Conservation (phyloP, 2,113 vertebrate genomes). For the Paradisaea rubra region DNA sequence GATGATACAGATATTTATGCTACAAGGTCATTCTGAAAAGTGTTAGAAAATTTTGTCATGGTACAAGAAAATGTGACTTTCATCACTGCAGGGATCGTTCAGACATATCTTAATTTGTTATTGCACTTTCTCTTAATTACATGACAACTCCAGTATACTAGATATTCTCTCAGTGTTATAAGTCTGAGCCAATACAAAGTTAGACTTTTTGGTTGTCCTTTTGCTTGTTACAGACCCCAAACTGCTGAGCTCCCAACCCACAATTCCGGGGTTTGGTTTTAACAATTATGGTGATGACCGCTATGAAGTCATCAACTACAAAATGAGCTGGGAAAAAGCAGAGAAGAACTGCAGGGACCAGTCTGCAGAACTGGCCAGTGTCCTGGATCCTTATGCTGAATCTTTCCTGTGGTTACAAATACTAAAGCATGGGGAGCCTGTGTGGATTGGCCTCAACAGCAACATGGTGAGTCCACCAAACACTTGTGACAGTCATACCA, state of each 20-base stretch:
- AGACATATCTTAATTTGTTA: background rate
- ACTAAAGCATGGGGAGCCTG: conserved; percentile 66
- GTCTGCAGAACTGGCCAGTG: conserved; percentile 77
- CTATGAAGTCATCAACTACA: conserved; percentile 74
- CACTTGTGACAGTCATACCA: background rate
- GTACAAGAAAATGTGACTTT: background rate
- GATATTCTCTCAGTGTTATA: background rate
- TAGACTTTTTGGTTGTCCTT: background rate
- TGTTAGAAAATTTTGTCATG: background rate
- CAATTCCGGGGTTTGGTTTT: conserved; percentile 46
- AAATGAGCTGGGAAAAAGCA: conserved; percentile 87
- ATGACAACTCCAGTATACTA: background rate
- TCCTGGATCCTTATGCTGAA: conserved; percentile 72
- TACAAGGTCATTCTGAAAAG: background rate
- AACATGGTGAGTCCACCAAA: conserved; percentile 70
- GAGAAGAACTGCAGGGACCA: conserved; percentile 80
- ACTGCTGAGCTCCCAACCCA: conserved; percentile 57
- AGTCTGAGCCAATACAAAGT: background rate
- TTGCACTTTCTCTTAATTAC: background rate
- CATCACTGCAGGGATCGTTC: background rate
- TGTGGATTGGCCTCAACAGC: conserved; percentile 86
- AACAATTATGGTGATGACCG: conserved; percentile 72
- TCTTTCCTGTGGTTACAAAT: conserved; percentile 70
- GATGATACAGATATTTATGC: background rate
- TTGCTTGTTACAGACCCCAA: conserved; percentile 67